phyloP scores from a whole-genome alignment of 2,797 vertebrate species.

The Morelia viridis region DNA sequence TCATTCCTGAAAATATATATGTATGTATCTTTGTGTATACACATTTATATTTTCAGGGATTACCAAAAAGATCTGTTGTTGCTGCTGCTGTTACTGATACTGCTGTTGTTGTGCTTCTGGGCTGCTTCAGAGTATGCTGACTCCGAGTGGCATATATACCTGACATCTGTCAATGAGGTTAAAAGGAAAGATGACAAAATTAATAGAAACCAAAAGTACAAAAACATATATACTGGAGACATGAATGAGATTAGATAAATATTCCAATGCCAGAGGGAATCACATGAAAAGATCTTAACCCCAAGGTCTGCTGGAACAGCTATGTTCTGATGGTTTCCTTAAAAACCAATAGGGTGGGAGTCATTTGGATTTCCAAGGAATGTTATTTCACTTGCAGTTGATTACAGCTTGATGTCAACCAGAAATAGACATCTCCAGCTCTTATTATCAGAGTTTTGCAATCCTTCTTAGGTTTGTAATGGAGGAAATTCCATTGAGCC shows the following conservation, averaged over 20 bases:
- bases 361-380: neutral
- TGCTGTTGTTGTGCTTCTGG: neutral
- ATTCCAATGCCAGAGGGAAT: neutral
- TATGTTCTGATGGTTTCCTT: neutral
- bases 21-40: neutral
- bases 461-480: neutral
- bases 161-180: neutral
- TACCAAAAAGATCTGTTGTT: neutral
- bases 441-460: neutral
- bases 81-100: neutral
- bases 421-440: neutral
- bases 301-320: neutral
- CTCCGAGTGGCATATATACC: too few relatives aligned
- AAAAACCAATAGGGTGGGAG: neutral
- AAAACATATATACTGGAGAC: neutral
- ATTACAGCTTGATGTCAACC: neutral
- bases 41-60: constrained; percentile 2
- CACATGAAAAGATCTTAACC: neutral
- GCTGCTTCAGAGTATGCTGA: neutral
- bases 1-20: neutral
- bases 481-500: neutral
- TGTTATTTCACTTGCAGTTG: neutral
- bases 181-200: neutral
- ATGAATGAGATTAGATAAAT: neutral
- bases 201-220: neutral